phyloP scores from a whole-genome alignment of 2,113 vertebrate species.

The Syngnathus scovelli region DNA sequence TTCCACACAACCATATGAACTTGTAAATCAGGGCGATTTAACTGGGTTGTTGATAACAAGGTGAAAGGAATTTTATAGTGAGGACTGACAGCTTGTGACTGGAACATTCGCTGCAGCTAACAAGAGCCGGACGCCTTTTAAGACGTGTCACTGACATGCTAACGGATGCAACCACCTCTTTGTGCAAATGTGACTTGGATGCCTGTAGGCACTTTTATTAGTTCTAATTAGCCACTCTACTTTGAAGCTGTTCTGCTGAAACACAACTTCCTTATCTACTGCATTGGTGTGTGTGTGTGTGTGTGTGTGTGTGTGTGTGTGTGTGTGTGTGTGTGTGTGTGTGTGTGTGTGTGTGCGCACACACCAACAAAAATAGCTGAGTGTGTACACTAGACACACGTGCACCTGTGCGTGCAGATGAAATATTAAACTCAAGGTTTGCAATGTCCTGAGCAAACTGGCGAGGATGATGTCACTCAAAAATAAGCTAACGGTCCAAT shows the following conservation, averaged over 20 bases:
- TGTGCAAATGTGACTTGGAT: background rate
- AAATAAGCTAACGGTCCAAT: too few species aligned
- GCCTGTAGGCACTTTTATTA: background rate
- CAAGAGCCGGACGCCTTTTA: background rate
- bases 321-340: too few species aligned
- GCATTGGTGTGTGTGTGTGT: conserved; percentile 1
- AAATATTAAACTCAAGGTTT: conserved; percentile 12
- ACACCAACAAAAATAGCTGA: conserved; percentile 27
- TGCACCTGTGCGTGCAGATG: conserved; percentile 24
- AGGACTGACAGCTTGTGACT: background rate
- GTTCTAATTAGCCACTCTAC: background rate
- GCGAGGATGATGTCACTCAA: background rate
- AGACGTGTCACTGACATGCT: background rate
- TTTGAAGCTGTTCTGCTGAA: background rate
- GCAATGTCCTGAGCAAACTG: conserved; percentile 16
- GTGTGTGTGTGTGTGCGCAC: too few species aligned
- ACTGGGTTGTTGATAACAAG: background rate
- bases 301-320: conserved; percentile 2
- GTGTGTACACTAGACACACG: conserved; percentile 23
- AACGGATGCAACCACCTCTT: background rate
- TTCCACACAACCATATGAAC: background rate
- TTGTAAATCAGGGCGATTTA: background rate
- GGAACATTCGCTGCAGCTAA: background rate
- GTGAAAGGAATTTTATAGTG: background rate
- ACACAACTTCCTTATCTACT: background rate